A percentile compares a stretch with the other conserved stretches of the same genome.
These are phyloP conservation scores for Nephrotoma flavescens DNA, from an alignment of 2,888 invertebrate species.

Conservation along the genomic window DNA sequence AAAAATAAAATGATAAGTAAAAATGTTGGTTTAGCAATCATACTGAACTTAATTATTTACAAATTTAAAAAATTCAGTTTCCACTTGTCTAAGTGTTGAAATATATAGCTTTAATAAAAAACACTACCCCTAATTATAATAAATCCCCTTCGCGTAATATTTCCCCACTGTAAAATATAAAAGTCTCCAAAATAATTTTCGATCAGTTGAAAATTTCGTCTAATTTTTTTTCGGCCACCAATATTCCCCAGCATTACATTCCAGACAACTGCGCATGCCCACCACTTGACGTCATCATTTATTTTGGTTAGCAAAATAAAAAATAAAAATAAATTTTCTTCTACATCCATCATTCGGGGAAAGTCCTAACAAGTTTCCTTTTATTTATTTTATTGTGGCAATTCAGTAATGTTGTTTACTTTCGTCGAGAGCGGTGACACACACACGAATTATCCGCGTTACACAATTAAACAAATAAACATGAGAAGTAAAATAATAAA, in stretches of 20 bases:
- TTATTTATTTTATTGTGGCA: neutral
- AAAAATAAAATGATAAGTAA: no score
- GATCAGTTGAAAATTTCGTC: neutral
- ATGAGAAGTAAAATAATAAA: neutral
- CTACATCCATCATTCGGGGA: neutral
- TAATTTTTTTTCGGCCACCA: neutral
- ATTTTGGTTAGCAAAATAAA: neutral
- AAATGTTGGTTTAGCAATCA: no score
- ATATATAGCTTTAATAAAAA: neutral
- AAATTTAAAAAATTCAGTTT: no score
- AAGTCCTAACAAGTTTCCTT: neutral
- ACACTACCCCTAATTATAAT: neutral
- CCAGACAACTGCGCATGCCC: neutral
- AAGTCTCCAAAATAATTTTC: neutral
- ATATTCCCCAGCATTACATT: neutral
- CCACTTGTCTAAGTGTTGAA: no score
- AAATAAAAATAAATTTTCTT: neutral
- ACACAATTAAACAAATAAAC: neutral
- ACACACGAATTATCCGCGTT: neutral
- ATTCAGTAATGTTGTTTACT: neutral
- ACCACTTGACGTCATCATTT: neutral
- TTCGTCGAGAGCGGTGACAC: neutral
- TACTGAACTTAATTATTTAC: no score
- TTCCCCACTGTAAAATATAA: neutral
- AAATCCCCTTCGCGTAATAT: neutral